phyloP scores from a whole-genome alignment of 1,140 invertebrate species.

The Ceratina japonica region DNA sequence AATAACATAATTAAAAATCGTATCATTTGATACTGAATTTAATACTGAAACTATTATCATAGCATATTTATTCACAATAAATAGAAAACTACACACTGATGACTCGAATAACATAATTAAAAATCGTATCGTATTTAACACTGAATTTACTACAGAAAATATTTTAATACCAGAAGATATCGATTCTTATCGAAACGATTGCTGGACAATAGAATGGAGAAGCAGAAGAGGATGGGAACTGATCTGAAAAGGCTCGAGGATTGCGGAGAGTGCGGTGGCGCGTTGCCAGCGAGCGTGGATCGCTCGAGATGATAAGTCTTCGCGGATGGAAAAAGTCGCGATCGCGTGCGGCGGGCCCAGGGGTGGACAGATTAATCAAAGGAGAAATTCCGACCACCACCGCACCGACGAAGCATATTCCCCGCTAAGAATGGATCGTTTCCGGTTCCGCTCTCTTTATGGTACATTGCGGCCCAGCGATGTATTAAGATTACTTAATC shows the following conservation, averaged over 20 bases:
- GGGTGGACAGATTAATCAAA: slow-evolving; percentile 79
- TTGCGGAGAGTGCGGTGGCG: slow-evolving; percentile 47
- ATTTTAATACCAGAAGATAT: too few species aligned
- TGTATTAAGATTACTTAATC: slow-evolving; percentile 81
- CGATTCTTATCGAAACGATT: too few species aligned
- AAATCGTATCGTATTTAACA: too few species aligned
- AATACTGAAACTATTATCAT: too few species aligned
- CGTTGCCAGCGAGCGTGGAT: slow-evolving; percentile 53
- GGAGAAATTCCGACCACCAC: slow-evolving; percentile 80
- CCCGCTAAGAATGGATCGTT: slow-evolving; percentile 79
- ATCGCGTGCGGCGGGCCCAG: slow-evolving; percentile 61
- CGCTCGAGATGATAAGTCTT: slow-evolving; percentile 52
- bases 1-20: too few species aligned
- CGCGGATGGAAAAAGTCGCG: slow-evolving; percentile 29
- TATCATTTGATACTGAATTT: too few species aligned
- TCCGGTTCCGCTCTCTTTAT: slow-evolving; percentile 80
- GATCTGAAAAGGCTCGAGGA: slow-evolving; percentile 36
- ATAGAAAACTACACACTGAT: too few species aligned
- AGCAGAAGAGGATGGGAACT: neutral
- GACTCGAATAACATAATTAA: too few species aligned
- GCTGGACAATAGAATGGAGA: too few species aligned
- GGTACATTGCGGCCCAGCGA: slow-evolving; percentile 80
- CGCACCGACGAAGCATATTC: slow-evolving; percentile 78
- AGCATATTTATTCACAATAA: too few species aligned
- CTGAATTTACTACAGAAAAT: too few species aligned